These are phyloP conservation scores for Myopa tessellatipennis DNA, from an alignment of 2,888 invertebrate genomes.

Conservation along the genomic window DNA sequence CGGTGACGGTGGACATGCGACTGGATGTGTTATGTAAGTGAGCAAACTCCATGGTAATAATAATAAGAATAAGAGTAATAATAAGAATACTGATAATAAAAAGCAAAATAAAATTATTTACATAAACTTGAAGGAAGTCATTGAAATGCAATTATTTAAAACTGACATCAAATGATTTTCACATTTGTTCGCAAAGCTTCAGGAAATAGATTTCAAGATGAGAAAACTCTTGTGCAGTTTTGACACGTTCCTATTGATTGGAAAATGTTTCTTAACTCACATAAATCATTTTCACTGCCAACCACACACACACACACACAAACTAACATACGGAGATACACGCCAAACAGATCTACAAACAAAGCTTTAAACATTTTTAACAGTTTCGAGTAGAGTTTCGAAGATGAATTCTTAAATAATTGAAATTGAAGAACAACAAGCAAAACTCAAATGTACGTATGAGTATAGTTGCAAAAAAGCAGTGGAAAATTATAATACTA, in stretches of 20 bases:
- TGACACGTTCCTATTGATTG: conserved; percentile 13
- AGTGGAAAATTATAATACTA: no score
- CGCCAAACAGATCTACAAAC: no score
- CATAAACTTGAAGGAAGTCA: not conserved
- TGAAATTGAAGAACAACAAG: conserved; percentile 17
- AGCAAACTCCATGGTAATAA: not conserved
- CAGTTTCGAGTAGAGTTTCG: not conserved
- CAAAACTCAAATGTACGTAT: not conserved
- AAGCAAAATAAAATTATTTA: no score
- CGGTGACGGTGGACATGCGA: conserved; percentile 75
- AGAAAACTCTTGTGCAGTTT: not conserved
- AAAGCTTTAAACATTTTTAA: no score
- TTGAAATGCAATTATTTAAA: not conserved
- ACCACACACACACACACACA: not conserved
- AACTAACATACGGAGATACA: no score
- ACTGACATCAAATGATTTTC: no score
- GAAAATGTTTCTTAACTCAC: conserved; percentile 15
- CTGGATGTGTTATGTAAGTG: conserved; percentile 77
- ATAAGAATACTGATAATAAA: no score
- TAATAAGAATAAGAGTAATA: no score
- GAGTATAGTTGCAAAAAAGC: no score
- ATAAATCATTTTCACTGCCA: conserved; percentile 24
- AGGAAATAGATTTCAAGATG: not conserved
- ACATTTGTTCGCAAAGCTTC: no score
- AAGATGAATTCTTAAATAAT: conserved; percentile 20